phyloP scores from a whole-genome alignment of 2,797 vertebrate genomes.

The Okamejei kenojei region DNA sequence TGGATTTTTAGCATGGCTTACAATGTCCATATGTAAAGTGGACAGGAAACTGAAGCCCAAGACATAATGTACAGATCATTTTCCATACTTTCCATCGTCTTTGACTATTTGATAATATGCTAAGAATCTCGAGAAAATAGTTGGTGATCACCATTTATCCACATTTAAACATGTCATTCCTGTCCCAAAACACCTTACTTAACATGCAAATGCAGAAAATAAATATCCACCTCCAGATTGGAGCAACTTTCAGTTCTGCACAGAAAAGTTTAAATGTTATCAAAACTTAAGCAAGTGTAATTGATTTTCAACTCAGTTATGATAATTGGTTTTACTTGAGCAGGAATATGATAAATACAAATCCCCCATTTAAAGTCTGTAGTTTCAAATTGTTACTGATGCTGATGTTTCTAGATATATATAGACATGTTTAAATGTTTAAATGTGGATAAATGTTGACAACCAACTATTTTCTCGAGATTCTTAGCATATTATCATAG shows the following conservation, averaged over 20 bases:
- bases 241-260: not conserved
- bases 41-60: not conserved
- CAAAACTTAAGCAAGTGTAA: not conserved
- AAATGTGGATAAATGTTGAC: not conserved
- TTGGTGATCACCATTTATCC: no score
- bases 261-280: not conserved
- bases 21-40: no score
- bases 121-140: not conserved
- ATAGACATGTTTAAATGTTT: not conserved
- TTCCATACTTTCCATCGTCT: no score
- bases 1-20: no score
- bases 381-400: not conserved
- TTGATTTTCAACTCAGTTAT: not conserved
- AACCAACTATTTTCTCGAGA: not conserved
- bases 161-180: not conserved
- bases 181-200: not conserved
- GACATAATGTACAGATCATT: not conserved
- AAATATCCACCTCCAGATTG: not conserved
- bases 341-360: not conserved
- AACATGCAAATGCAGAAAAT: not conserved
- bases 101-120: not conserved
- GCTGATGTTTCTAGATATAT: not conserved
- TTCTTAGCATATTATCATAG: not conserved
- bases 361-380: not conserved
- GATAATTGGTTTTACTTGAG: not conserved